Evolutionary conservation across 1,140 invertebrate species (phyloP).

Genomic region (Dolichoris vasculosae): DNA sequence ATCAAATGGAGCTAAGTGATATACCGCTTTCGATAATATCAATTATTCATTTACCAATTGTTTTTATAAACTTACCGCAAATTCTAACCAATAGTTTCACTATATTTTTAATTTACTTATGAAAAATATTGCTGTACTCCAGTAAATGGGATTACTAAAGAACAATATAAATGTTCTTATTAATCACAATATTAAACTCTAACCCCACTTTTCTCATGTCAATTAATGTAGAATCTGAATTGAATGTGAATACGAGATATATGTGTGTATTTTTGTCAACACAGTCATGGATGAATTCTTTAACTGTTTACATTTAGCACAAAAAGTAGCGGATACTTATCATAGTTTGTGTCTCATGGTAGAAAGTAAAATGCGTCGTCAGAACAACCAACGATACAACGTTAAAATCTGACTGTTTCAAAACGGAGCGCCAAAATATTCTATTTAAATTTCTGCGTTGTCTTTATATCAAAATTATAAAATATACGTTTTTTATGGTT

Average conservation of each 20-base stretch:
- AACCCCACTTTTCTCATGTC: conserved; percentile 46
- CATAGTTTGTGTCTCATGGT: background rate
- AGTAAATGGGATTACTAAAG: background rate
- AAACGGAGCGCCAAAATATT: background rate
- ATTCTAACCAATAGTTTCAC: background rate
- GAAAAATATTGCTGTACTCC: background rate
- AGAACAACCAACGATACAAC: conserved; percentile 11
- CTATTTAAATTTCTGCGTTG: background rate
- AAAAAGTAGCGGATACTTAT: background rate
- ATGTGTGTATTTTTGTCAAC: background rate
- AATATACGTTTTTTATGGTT: no score
- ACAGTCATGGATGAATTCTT: background rate
- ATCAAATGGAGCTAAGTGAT: background rate
- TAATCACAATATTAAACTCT: conserved; percentile 31
- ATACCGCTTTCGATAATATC: background rate
- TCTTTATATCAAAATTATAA: background rate
- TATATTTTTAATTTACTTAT: background rate
- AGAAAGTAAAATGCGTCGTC: background rate
- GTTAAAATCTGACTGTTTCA: background rate
- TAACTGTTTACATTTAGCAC: conserved; percentile 1
- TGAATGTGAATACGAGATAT: background rate
- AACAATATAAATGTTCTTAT: background rate
- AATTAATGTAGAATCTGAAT: conserved; percentile 18
- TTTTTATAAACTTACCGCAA: background rate
- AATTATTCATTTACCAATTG: background rate